phyloP scores from a whole-genome alignment of 2,888 invertebrate genomes.

The Scaeva pyrastri region DNA sequence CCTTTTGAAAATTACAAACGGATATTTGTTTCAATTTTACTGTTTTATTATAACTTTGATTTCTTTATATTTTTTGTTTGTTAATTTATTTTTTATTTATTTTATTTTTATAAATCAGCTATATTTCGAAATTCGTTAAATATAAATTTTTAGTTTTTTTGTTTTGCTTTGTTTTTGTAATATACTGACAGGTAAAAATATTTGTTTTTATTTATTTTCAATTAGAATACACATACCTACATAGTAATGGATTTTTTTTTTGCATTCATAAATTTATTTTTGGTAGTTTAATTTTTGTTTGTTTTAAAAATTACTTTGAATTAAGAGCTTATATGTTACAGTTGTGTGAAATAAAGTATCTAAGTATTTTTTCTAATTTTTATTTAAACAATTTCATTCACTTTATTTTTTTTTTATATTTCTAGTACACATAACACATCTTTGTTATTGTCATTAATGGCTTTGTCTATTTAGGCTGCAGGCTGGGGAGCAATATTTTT shows the following conservation, averaged over 20 bases:
- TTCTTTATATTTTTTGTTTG: conserved; percentile 60
- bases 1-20: conserved; percentile 60
- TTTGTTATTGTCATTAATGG: conserved; percentile 71
- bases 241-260: conserved; percentile 73
- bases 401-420: conserved; percentile 42
- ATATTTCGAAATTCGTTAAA: conserved; percentile 67
- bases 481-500: conserved; percentile 45
- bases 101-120: conserved; percentile 47
- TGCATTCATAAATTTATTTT: conserved; percentile 38
- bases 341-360: conserved; percentile 45
- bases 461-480: conserved; percentile 62
- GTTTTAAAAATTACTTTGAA: conserved; percentile 35
- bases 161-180: conserved; percentile 36
- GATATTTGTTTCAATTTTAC: conserved; percentile 81
- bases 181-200: conserved; percentile 70
- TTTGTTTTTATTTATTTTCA: conserved; percentile 44
- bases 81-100: conserved; percentile 10
- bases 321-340: conserved; percentile 77
- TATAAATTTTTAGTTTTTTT: conserved; percentile 20
- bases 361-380: conserved; percentile 16
- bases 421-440: conserved; percentile 61
- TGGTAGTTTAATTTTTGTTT: conserved; percentile 48
- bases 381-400: conserved; percentile 32
- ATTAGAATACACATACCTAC: conserved; percentile 65
- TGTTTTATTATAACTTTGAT: conserved; percentile 71